Evolutionary conservation across 2,797 vertebrate genomes (phyloP).

Genomic region (Bradypus variegatus): DNA sequence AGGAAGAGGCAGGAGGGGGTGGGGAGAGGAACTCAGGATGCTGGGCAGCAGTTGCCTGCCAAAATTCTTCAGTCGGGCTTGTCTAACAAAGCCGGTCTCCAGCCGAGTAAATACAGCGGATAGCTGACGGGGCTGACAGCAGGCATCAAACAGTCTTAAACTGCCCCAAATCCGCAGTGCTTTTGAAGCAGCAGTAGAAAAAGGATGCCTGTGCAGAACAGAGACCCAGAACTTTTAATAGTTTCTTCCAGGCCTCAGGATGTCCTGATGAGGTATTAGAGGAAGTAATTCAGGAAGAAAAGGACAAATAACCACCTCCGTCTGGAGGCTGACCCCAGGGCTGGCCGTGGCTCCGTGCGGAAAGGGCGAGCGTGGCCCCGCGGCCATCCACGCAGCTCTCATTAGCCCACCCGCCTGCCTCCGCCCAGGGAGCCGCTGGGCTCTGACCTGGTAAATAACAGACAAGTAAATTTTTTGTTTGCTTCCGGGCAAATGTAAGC

Average conservation of each 20-base stretch:
- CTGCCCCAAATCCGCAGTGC: slow-evolving; percentile 63
- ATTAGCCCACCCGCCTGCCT: slow-evolving; percentile 29
- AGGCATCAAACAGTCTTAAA: slow-evolving; percentile 70
- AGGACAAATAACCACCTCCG: slow-evolving; percentile 76
- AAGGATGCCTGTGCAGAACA: slow-evolving; percentile 70
- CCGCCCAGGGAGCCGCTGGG: not conserved
- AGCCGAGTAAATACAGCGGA: slow-evolving; percentile 63
- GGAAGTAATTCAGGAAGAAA: slow-evolving; percentile 84
- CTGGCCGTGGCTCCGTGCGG: slow-evolving; percentile 44
- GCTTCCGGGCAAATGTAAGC: slow-evolving; percentile 46
- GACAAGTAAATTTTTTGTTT: slow-evolving; percentile 49
- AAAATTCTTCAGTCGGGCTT: slow-evolving; percentile 41
- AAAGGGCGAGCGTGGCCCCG: slow-evolving; percentile 47
- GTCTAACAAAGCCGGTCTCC: slow-evolving; percentile 66
- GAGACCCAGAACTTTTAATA: slow-evolving; percentile 68
- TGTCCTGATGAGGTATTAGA: slow-evolving; percentile 83
- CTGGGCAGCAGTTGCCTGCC: slow-evolving; percentile 59
- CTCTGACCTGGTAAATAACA: slow-evolving; percentile 60
- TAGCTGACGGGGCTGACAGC: slow-evolving; percentile 71
- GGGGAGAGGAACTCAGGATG: slow-evolving; percentile 32
- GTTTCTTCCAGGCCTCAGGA: slow-evolving; percentile 78
- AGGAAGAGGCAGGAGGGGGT: slow-evolving; percentile 35
- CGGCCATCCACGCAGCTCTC: slow-evolving; percentile 35
- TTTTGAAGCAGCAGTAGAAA: slow-evolving; percentile 69
- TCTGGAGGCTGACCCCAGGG: slow-evolving; percentile 66